Conservation (phyloP, 1,140 invertebrate species). For the Caenorhabditis latens region DNA sequence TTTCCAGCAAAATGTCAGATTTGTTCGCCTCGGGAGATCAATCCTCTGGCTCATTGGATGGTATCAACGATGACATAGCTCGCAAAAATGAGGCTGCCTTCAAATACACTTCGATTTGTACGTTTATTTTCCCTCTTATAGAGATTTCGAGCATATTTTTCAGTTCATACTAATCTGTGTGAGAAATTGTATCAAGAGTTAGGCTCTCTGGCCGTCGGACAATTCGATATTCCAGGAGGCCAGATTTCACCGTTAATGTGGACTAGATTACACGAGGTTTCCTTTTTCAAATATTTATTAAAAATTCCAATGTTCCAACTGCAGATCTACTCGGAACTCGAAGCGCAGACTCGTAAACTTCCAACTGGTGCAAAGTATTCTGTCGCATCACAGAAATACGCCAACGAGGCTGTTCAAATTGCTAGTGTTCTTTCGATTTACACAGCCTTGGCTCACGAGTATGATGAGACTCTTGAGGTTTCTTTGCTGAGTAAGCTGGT, state of each 20-base stretch:
- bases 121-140: not conserved
- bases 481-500: conserved; percentile 16
- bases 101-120: conserved; percentile 28
- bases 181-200: conserved; percentile 38
- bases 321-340: conserved; percentile 27
- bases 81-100: conserved; percentile 23
- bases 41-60: not conserved
- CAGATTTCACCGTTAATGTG: conserved; percentile 35
- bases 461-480: conserved; percentile 16
- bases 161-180: conserved; percentile 22
- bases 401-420: conserved; percentile 34
- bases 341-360: conserved; percentile 20
- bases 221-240: conserved; percentile 38
- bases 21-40: not conserved
- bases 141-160: not conserved
- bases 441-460: conserved; percentile 27
- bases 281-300: not conserved
- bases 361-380: conserved; percentile 3
- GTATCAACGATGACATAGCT: not conserved
- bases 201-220: not conserved
- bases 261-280: conserved; percentile 29
- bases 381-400: conserved; percentile 2
- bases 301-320: not conserved
- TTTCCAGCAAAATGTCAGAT: conserved; percentile 20
- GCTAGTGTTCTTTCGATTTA: conserved; percentile 36